phyloP scores from a whole-genome alignment of 2,797 vertebrate species.

The Anguilla pacifica region DNA sequence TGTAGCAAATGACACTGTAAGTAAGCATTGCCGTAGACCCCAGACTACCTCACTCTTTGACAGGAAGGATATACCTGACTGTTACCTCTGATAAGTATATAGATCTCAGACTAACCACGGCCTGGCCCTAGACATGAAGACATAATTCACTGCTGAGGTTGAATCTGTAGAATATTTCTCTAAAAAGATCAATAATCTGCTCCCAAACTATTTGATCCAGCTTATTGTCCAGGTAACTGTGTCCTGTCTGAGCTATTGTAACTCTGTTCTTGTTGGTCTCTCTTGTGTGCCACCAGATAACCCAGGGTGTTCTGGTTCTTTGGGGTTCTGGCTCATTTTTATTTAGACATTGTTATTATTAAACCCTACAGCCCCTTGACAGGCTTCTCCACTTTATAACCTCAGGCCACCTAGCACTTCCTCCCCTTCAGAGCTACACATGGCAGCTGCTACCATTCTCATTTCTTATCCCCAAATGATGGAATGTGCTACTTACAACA shows the following conservation, averaged over 20 bases:
- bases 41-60: neutral
- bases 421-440: neutral
- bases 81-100: neutral
- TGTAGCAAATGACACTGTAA: neutral
- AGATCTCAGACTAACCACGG: neutral
- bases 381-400: neutral
- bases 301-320: neutral
- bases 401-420: neutral
- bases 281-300: neutral
- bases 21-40: neutral
- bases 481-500: neutral
- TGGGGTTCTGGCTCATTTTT: neutral
- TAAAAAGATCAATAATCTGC: neutral
- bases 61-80: neutral
- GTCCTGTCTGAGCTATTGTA: neutral
- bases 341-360: neutral
- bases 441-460: neutral
- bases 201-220: neutral
- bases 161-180: neutral
- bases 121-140: neutral
- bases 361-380: neutral
- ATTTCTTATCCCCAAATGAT: neutral
- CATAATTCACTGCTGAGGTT: neutral
- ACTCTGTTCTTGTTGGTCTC: neutral
- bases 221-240: neutral